Conservation (phyloP, 2,113 vertebrate genomes). For the Trachemys scripta region DNA sequence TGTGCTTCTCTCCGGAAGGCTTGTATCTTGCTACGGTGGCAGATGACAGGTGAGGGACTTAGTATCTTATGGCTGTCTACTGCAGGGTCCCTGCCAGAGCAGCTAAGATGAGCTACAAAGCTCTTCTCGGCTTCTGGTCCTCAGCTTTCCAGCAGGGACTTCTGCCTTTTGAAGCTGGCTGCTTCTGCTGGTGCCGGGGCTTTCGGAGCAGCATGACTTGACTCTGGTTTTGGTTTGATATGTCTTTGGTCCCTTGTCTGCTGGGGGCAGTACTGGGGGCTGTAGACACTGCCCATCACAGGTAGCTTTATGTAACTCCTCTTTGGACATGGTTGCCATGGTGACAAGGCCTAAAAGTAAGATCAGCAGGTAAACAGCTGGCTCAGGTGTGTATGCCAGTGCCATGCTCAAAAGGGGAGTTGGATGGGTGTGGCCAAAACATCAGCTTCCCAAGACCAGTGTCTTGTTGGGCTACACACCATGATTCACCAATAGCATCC, state of each 20-base stretch:
- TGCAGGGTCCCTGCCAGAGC: neutral
- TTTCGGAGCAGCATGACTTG: neutral
- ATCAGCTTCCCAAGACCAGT: neutral
- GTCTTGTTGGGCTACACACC: neutral
- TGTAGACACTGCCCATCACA: neutral
- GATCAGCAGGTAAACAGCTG: neutral
- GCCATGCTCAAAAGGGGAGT: too few species aligned
- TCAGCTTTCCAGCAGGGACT: neutral
- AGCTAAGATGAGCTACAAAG: neutral
- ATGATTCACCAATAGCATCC: neutral
- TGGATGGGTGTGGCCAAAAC: neutral
- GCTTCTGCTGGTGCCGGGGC: neutral
- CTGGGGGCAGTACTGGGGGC: neutral
- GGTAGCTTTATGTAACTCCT: neutral
- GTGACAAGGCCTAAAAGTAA: too few species aligned
- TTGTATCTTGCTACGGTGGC: constrained; percentile 92
- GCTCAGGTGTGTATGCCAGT: neutral
- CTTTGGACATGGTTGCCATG: too few species aligned
- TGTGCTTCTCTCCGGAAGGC: constrained; percentile 93
- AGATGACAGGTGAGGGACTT: constrained; percentile 88
- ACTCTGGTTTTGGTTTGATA: neutral
- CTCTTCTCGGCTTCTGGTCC: neutral
- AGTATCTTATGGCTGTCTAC: neutral
- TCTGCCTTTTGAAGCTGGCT: neutral
- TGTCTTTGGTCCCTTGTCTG: neutral